These are phyloP conservation scores for Furcifer pardalis DNA, from an alignment of 2,797 vertebrate genomes.

Conservation along the genomic window DNA sequence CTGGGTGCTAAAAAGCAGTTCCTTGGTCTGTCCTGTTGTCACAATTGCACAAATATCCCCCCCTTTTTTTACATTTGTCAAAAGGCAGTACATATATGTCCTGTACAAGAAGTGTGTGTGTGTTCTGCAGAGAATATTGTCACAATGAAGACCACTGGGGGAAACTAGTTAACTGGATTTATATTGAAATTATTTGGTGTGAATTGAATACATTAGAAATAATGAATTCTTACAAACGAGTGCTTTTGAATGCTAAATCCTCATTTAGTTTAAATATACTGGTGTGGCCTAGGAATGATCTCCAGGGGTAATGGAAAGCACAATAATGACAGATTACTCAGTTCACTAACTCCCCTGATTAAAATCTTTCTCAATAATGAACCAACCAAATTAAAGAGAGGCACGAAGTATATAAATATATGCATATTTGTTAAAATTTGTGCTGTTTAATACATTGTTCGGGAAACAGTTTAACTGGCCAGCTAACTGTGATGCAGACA, in stretches of 20 bases:
- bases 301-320: slow-evolving; percentile 67
- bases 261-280: slow-evolving; percentile 71
- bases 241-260: slow-evolving; percentile 70
- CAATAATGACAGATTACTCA: slow-evolving; percentile 75
- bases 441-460: slow-evolving; percentile 42
- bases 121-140: slow-evolving; percentile 39
- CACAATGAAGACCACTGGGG: slow-evolving; percentile 58
- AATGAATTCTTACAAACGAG: slow-evolving; percentile 70
- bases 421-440: slow-evolving; percentile 46
- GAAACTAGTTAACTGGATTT: slow-evolving; percentile 69
- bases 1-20: too few relatives aligned
- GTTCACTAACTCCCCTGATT: slow-evolving; percentile 72
- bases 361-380: slow-evolving; percentile 71
- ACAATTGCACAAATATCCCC: too few relatives aligned
- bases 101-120: slow-evolving; percentile 22
- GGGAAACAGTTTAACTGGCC: slow-evolving; percentile 12
- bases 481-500: slow-evolving; percentile 21
- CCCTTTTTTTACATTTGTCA: too few relatives aligned
- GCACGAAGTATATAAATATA: slow-evolving; percentile 46
- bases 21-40: too few relatives aligned
- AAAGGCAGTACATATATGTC: not conserved
- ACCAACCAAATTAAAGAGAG: slow-evolving; percentile 63
- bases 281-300: slow-evolving; percentile 58
- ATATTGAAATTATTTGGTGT: slow-evolving; percentile 65
- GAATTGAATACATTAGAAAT: slow-evolving; percentile 73